Base-by-base conservation (phyloP, 1,140 invertebrate species). In the Formica exsecta region DNA sequence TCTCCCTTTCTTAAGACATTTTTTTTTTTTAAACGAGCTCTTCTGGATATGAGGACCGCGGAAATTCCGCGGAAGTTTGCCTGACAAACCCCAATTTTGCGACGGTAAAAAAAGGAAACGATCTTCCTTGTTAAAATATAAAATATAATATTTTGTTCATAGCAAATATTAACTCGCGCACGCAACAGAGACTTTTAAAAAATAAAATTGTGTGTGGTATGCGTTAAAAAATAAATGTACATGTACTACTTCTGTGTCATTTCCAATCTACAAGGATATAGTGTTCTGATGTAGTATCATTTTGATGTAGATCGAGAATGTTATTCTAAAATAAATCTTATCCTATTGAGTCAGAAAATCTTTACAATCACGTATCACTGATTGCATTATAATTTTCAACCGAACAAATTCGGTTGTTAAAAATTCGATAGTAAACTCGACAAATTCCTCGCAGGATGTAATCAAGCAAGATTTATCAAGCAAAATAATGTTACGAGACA, bases 141-240 rank as follows among this genome's bases (percentile, higher is more conserved):
- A 80, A 80, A 80, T 80, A 80, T 80, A 51, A 48, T 16, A 57
- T 80, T 80, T 80, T 68, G 65, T 77, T 51, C 32, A 51, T 19
- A 65, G 65, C 22, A 70, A 80, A 70, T 36, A 13, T 70, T 80
- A 77, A 77, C n/a, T 68, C 11, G 4, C 13, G 32, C 32, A 68
- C 4, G 44, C 32, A 80, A 68, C 22, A 70, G n/a, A 57, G 9
- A 29, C 41, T 6, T 70, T 41, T 80, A 38, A 65, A 51, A 65
- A 65, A 25, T 36, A 36, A 3, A 5, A 51, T 44, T 44, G 48
- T 51, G 16, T 51, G 16, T 51, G 8, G 3, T 38, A 59, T 2
- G 16, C 9, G 41, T 9, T n/a, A 29, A 41, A 48, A 41, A 2
- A n/a, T 22, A 29, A 62, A 9, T 41, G 57, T 29, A 16, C 8